These are phyloP conservation scores for Aricia agestis DNA, from an alignment of 1,140 invertebrate genomes.

Conservation along the genomic window DNA sequence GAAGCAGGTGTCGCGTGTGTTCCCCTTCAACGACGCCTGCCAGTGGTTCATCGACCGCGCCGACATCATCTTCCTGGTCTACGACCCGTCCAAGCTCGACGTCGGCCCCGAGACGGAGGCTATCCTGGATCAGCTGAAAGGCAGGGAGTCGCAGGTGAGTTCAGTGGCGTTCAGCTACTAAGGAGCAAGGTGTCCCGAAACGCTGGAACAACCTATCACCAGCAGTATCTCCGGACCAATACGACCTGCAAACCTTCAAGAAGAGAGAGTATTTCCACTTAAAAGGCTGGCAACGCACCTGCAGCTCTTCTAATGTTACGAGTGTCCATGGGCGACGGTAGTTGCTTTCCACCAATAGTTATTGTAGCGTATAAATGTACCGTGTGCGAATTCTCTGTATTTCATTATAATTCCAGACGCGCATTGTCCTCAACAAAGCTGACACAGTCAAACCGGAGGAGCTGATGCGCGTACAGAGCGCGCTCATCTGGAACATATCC, in stretches of 20 bases:
- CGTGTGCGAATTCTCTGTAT: too few species aligned
- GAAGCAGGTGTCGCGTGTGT: conserved; percentile 93
- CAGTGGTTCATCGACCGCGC: conserved; percentile 97
- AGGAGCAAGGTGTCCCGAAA: too few species aligned
- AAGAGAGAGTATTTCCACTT: too few species aligned
- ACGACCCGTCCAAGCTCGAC: conserved; percentile 96
- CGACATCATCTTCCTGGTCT: conserved; percentile 95
- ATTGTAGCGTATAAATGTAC: too few species aligned
- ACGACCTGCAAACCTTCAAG: too few species aligned
- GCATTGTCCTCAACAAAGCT: conserved; percentile 96
- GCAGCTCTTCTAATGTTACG: too few species aligned
- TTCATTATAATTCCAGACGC: conserved; percentile 76
- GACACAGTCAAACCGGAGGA: conserved; percentile 95
- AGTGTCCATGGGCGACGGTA: too few species aligned
- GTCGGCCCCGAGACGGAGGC: conserved; percentile 96
- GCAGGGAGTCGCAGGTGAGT: conserved; percentile 89
- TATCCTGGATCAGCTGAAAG: conserved; percentile 94
- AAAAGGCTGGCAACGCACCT: too few species aligned
- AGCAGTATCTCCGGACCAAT: too few species aligned
- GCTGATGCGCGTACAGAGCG: conserved; percentile 93
- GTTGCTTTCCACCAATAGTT: too few species aligned
- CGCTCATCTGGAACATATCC: conserved; percentile 96
- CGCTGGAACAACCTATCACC: too few species aligned
- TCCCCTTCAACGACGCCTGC: conserved; percentile 96
- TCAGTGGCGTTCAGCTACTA: too few species aligned